Evolutionary conservation across 1,140 invertebrate genomes (phyloP).

Genomic region (Caenorhabditis brenneri): DNA sequence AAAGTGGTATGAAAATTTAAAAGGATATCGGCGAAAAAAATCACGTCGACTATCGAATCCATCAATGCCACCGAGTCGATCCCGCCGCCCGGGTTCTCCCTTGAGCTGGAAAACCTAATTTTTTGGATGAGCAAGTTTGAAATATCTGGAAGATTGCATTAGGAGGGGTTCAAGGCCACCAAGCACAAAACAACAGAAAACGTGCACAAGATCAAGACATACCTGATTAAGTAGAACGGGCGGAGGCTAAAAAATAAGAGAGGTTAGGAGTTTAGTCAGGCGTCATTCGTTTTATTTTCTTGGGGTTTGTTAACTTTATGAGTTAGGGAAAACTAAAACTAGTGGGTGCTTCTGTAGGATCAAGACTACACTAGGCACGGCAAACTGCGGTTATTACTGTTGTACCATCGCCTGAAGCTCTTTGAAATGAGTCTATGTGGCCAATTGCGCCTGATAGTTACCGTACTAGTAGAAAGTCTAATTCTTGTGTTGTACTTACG

Average conservation of each 20-base stretch:
- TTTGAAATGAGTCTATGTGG: too few species aligned
- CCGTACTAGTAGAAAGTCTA: too few species aligned
- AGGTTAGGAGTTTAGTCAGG: not conserved
- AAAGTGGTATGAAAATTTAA: constrained; percentile 99
- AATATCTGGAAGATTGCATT: not conserved
- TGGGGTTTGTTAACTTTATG: too few species aligned
- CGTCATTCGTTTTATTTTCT: not conserved
- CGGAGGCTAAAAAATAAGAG: not conserved
- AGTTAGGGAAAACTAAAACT: too few species aligned
- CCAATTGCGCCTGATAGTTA: too few species aligned
- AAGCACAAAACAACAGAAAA: not conserved
- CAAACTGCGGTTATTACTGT: too few species aligned
- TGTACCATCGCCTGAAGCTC: too few species aligned
- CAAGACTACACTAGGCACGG: too few species aligned
- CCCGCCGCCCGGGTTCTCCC: constrained; percentile 72
- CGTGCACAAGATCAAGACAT: not conserved
- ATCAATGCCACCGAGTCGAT: constrained; percentile 96
- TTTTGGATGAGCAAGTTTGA: not conserved
- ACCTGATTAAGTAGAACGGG: constrained; percentile 38
- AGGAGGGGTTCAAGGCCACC: not conserved
- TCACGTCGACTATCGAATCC: constrained; percentile 98
- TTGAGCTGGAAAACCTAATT: not conserved
- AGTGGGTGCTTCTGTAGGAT: too few species aligned
- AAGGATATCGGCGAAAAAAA: constrained; percentile 99
- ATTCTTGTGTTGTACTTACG: too few species aligned